A percentile compares a stretch with the other conserved stretches of the same genome.
Conservation (phyloP, 2,888 invertebrate genomes). For the Lasius platythorax region DNA sequence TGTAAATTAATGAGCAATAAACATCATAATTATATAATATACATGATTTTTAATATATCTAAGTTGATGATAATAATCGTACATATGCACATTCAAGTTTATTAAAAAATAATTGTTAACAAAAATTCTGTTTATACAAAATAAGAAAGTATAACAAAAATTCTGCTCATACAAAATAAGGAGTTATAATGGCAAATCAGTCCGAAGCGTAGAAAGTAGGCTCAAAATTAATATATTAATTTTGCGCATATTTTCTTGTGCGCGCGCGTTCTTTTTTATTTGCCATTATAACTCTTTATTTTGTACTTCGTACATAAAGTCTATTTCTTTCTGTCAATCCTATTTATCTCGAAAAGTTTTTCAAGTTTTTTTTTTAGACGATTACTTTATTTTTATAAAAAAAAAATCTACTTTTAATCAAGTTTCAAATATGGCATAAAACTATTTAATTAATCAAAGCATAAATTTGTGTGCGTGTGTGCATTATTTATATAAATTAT, state of each 20-base stretch:
- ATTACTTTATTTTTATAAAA: neutral
- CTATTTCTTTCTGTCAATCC: too few relatives aligned
- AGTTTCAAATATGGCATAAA: too few relatives aligned
- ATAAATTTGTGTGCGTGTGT: too few relatives aligned
- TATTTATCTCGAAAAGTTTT: neutral
- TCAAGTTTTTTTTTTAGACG: neutral
- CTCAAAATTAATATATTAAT: too few relatives aligned
- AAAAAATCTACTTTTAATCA: too few relatives aligned
- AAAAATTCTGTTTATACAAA: neutral
- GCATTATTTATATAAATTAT: too few relatives aligned
- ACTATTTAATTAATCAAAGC: too few relatives aligned
- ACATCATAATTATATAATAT: slow-evolving; percentile 8
- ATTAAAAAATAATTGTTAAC: neutral
- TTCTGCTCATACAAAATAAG: neutral
- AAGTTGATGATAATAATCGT: neutral
- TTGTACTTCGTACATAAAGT: too few relatives aligned
- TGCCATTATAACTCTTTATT: too few relatives aligned
- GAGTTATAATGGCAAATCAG: neutral
- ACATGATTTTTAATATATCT: neutral
- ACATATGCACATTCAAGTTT: neutral
- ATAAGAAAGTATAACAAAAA: neutral
- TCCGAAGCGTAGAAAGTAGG: too few relatives aligned
- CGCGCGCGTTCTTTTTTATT: too few relatives aligned
- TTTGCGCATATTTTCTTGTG: too few relatives aligned
- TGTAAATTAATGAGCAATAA: neutral